Percentiles rank a stretch among this genome's conserved stretches.
Evolutionary conservation across 1,140 invertebrate species (phyloP).

Genomic region (Augochlora pura): DNA sequence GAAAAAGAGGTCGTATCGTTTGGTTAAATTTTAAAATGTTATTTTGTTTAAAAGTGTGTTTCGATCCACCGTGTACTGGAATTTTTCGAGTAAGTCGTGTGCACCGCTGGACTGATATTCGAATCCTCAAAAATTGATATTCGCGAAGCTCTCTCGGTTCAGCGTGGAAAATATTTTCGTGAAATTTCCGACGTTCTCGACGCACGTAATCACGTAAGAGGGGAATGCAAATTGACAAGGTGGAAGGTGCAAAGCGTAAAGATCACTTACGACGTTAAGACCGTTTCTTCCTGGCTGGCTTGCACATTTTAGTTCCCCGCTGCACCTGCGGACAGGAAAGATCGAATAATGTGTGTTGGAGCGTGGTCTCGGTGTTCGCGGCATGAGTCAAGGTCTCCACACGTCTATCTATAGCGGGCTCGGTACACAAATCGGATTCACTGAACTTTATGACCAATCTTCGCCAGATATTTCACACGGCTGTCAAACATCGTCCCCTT

Average conservation of each 20-base stretch:
- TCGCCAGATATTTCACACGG: conserved; percentile 4
- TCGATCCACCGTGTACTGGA: no score
- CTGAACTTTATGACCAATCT: conserved; percentile 34
- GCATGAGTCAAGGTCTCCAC: conserved; percentile 9
- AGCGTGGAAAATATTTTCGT: not conserved
- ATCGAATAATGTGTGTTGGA: conserved; percentile 59
- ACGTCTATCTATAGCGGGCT: conserved; percentile 23
- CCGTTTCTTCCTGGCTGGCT: conserved; percentile 71
- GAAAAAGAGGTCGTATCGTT: no score
- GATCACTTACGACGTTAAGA: conserved; percentile 71
- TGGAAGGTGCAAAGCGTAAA: not conserved
- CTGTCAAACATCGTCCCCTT: conserved; percentile 38
- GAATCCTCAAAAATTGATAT: not conserved
- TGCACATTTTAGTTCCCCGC: conserved; percentile 71
- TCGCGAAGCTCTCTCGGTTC: not conserved
- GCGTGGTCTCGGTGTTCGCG: conserved; percentile 46
- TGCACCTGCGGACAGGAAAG: conserved; percentile 61
- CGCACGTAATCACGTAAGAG: not conserved
- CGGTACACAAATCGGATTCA: conserved; percentile 25
- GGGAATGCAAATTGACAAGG: no score
- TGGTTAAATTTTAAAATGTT: no score
- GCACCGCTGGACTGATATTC: no score
- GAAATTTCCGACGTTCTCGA: not conserved
- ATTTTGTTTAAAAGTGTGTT: no score
- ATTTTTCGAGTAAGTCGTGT: not conserved